Base-by-base conservation (phyloP, 2,113 vertebrate species). In the Nycticebus coucang region DNA sequence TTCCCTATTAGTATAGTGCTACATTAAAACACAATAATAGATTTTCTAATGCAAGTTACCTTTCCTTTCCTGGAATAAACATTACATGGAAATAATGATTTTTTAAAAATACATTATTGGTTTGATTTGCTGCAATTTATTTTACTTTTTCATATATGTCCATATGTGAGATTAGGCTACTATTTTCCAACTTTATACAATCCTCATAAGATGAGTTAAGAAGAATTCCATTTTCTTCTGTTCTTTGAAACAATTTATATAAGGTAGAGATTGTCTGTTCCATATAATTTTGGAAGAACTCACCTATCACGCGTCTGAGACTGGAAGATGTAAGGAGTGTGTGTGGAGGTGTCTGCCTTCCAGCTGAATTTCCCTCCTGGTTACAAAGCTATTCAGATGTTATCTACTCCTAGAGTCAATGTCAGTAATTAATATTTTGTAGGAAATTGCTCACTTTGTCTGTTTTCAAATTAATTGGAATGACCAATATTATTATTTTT, bases 211-310 rank as follows among this genome's bases (percentile, higher is more conserved):
- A 33, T 68, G 50, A 68, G 6, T 72, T 93, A 82, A 33, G 57
- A 19, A 75, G 55, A 83, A 14, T 83, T 92, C 12, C 2, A n/a
- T 2, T 26, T 53, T 85, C 60, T 69, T 85, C 75, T 57, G 5
- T 81, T 59, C 41, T 87, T n/a, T 35, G 37, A 92, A 92, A 33
- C 8, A 80, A 75, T 50, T 93, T 84, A 57, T 33, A 75, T 57
- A 87, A 62, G 11, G 37, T 21, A 89, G 55, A 75, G 28, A 72
- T 94, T 21, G 77, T n/a, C 35, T 24, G 30, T 94, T 86, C 50
- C 26, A 24, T 68, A 24, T 74, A 94, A 93, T 45, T 89, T 60
- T 78, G 50, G 33, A 92, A 92, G 9, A 92, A 71, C 35, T 90
- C 35, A 55, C 14, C 74, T 37, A 15, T 22, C 53, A 79, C 35